Percentiles rank a stretch among this genome's conserved stretches.
Evolutionary conservation across 2,113 vertebrate genomes (phyloP).

Genomic region (Podarcis raffonei): DNA sequence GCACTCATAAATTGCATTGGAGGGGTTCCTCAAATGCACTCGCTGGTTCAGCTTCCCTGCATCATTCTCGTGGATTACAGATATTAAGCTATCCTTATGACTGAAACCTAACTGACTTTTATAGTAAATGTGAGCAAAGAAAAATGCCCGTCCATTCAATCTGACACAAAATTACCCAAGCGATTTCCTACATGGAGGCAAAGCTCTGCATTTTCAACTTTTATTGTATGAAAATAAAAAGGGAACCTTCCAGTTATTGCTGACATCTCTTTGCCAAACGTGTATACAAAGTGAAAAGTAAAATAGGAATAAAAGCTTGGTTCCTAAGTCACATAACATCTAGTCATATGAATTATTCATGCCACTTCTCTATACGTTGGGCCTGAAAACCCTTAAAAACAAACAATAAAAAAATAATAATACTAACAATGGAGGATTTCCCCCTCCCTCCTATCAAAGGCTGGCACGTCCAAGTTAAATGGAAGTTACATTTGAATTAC

Average conservation of each 20-base stretch:
- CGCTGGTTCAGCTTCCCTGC: conserved; percentile 24
- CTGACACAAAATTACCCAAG: conserved; percentile 28
- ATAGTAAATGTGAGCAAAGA: conserved; percentile 16
- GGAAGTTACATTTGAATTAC: conserved; percentile 54
- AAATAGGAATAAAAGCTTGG: conserved; percentile 49
- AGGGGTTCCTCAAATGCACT: conserved; percentile 3
- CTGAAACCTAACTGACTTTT: conserved; percentile 52
- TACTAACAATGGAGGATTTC: conserved; percentile 52
- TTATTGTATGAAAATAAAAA: conserved; percentile 29
- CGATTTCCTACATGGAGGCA: conserved; percentile 30
- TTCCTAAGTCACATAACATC: conserved; percentile 54
- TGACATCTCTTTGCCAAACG: conserved; percentile 53
- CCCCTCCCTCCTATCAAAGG: conserved; percentile 43
- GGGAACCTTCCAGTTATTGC: conserved; percentile 52
- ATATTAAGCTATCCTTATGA: background rate
- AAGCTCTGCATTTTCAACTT: conserved; percentile 23
- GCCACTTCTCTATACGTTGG: conserved; percentile 56
- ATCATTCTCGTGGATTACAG: conserved; percentile 23
- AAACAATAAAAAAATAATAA: conserved; percentile 9
- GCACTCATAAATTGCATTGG: background rate
- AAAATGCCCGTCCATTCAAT: conserved; percentile 38
- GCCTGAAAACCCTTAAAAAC: conserved; percentile 61
- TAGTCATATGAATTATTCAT: conserved; percentile 72
- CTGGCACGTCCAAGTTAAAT: conserved; percentile 59
- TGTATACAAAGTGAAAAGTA: conserved; percentile 47